phyloP scores from a whole-genome alignment of 2,797 vertebrate species.

The Helarctos malayanus region DNA sequence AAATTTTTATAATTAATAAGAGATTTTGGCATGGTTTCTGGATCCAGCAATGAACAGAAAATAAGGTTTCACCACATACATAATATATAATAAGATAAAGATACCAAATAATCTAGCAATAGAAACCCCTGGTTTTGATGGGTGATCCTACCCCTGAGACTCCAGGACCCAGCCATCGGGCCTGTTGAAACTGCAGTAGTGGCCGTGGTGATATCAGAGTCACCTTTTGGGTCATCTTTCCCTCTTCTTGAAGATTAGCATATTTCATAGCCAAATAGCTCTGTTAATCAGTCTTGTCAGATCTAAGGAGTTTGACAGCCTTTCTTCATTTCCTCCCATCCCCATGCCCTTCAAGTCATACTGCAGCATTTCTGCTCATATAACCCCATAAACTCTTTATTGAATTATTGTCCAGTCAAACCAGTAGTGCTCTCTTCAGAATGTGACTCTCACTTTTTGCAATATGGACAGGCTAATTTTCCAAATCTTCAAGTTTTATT shows the following conservation, averaged over 20 bases:
- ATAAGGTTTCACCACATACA: neutral
- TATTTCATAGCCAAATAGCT: neutral
- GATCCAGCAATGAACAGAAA: neutral
- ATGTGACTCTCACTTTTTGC: neutral
- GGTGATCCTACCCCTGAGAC: neutral
- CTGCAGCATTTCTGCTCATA: neutral
- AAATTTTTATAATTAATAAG: constrained; percentile 4
- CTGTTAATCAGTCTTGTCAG: neutral
- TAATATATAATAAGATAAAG: neutral
- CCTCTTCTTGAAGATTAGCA: neutral
- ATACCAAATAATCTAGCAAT: neutral
- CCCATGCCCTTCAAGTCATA: neutral
- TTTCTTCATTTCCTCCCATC: neutral
- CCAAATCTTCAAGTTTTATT: neutral
- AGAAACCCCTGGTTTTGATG: neutral
- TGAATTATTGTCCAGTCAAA: neutral
- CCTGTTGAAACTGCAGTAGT: neutral
- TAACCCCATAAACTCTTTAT: neutral
- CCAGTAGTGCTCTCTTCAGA: neutral
- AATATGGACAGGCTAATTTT: neutral
- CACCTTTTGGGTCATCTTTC: neutral
- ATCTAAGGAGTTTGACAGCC: neutral
- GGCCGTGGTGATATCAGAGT: neutral
- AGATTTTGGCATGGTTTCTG: neutral
- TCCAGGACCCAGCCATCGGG: neutral